Base-by-base conservation (phyloP, 2,113 vertebrate species). In the Tupaia tana region DNA sequence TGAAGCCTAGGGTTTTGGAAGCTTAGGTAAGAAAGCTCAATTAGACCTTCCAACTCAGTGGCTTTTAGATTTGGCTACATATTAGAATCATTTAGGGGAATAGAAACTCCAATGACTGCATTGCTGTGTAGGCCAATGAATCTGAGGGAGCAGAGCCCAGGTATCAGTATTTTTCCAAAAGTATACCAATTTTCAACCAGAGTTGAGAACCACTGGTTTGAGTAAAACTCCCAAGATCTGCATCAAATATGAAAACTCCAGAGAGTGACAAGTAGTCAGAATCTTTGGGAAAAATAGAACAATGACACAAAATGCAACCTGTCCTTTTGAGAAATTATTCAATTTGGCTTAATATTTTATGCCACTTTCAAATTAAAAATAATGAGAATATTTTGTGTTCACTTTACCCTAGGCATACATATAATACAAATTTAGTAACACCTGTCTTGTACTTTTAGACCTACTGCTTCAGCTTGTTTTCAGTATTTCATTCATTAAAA, bases 291-390 rank as follows among this genome's bases (percentile, higher is more conserved):
- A 83, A 97, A 93, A 91, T 9, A 80, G 61, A 63, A 78, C 5
- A 89, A 79, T 79, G 61, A 14, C 61, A 61, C 52, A 18, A 86
- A 95, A 86, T 92, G 54, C 34, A 88, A 73, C 14, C 81, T 84
- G 69, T 63, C 89, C 24, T 54, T 90, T 61, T 84, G 29, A 94
- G 11, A 71, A 83, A 95, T 61, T 81, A 20, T 87, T 77, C 29
- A 71, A 19, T 91, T 92, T 86, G 15, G 10, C 78, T 95, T 96
- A 89, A 81, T 92, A 89, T 29, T 80, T 89, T 67, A 89, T 64
- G 43, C 27, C 64, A 89, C 10, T 83, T 93, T 86, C 83, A 91
- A 86, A 70, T 93, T 82, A 31, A 83, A 95, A 91, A 84, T 1
- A 0, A 69, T 56, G 29, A 63, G 29, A 84, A 3, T 92, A 13